Evolutionary conservation across 2,113 vertebrate genomes (phyloP).

Genomic region (Isichthys henryi): DNA sequence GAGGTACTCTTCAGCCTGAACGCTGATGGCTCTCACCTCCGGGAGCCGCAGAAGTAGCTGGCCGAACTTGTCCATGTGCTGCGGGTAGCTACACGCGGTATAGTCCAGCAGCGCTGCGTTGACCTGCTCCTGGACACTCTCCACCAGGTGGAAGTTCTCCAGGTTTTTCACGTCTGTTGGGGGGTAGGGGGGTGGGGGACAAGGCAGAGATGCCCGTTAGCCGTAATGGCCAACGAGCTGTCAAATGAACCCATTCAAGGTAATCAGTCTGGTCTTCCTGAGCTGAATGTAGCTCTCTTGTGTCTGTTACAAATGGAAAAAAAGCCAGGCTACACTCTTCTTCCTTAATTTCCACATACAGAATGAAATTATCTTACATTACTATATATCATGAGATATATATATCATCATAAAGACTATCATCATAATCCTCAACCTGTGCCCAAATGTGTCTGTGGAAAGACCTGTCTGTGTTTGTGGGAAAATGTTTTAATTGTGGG

Average conservation of each 20-base stretch:
- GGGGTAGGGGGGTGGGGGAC: conserved; percentile 24
- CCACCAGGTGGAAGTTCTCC: conserved; percentile 95
- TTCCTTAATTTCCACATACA: background rate
- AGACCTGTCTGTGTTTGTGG: no score
- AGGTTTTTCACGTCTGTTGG: conserved; percentile 90
- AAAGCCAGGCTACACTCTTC: background rate
- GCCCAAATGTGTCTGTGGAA: no score
- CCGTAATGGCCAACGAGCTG: background rate
- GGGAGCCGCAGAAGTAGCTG: conserved; percentile 91
- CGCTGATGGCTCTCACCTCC: conserved; percentile 91
- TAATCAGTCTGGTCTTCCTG: background rate
- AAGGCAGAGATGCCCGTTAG: background rate
- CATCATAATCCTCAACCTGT: no score
- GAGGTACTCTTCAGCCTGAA: conserved; percentile 97
- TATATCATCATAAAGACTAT: no score
- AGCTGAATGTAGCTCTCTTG: background rate
- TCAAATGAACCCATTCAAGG: background rate
- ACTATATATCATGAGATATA: no score
- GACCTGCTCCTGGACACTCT: conserved; percentile 95
- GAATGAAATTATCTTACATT: background rate
- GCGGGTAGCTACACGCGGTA: conserved; percentile 91
- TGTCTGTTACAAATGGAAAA: background rate
- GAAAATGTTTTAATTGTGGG: no score
- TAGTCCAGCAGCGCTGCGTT: conserved; percentile 94
- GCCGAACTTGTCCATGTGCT: conserved; percentile 94